Percentiles rank a stretch among this genome's conserved stretches.
These are phyloP conservation scores for Andrena praecox DNA, from an alignment of 2,888 invertebrate genomes.

Conservation along the genomic window DNA sequence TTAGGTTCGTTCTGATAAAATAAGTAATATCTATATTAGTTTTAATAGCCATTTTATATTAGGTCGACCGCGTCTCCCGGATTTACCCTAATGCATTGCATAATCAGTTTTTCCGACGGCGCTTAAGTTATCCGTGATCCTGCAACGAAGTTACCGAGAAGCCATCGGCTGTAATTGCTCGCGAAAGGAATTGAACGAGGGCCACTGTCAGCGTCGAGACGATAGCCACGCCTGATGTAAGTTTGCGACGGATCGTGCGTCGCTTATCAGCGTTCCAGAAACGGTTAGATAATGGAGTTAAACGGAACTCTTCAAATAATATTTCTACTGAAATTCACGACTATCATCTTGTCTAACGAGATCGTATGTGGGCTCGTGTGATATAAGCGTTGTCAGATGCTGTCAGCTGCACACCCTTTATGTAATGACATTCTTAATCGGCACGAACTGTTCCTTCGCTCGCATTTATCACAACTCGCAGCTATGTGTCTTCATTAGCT, in stretches of 20 bases:
- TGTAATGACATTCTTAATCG: not conserved
- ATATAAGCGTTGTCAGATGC: constrained; percentile 5
- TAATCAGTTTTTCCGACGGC: not conserved
- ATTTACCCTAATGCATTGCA: no score
- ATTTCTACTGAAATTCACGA: not conserved
- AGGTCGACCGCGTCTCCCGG: no score
- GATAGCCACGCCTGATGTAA: not conserved
- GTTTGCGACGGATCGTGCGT: not conserved
- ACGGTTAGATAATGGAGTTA: constrained; percentile 2
- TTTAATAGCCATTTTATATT: no score
- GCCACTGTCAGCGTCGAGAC: not conserved
- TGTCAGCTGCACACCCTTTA: not conserved
- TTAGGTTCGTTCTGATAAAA: no score
- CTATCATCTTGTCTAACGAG: not conserved
- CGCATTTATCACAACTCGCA: not conserved
- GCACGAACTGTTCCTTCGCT: not conserved
- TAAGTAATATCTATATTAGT: no score
- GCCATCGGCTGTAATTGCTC: constrained; percentile 1
- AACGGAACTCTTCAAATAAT: not conserved
- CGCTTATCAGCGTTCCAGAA: constrained; percentile 13
- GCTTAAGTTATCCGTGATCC: not conserved
- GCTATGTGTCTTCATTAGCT: no score
- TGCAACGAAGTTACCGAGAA: not conserved
- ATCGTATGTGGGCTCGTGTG: not conserved
- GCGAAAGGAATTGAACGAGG: constrained; percentile 5